Evolutionary conservation across 2,797 vertebrate species (phyloP), one percentile per base, ranked within the genome.

Genomic region (Orestias chungarensis): DNA sequence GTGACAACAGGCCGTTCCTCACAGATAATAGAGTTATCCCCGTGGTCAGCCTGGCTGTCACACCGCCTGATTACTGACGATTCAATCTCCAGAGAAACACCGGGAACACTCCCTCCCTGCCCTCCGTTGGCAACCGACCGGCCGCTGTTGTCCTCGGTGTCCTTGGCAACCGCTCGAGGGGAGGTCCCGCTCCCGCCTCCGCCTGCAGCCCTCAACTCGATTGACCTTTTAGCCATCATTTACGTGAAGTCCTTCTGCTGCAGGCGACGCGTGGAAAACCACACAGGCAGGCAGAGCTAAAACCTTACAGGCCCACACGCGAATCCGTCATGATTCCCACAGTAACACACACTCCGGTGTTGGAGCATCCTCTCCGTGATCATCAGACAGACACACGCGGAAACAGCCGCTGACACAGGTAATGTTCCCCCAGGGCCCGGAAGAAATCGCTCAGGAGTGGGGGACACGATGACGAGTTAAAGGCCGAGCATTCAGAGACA

Each of bases 91-190:
- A 68, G 40, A 79, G 75, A 86, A 77, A 84, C 61, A 81, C 71
- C 62, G 81, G 70, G 82, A 78, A 76, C 70, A 68, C 66, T 83
- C 71, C 80, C 79, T 75, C 55, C 74, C 78, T 50, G 14, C 29
- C 71, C 42, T 78, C 66, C 68, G 29, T 72, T n/a, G 20, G 70
- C 50, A 0, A 82, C 74, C 44, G 43, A n/a, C 73, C 67, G 11
- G 29, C 66, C 4, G 38, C 40, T 69, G 85, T 89, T 83, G 85
- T 67, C 23, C 74, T 68, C 46, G 12, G 84, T 88, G 87, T 91
- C 92, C 91, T 90, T 92, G 86, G 85, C 82, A 89, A 92, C 88
- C 75, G 61, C 35, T 23, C 44, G 33, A 42, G 49, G 67, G 68
- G 54, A 10, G 18, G 38, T n/a, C 64, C 61, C n/a, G n/a, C n/a